Percentiles rank a stretch among this genome's conserved stretches.
Conservation (phyloP, 2,888 invertebrate species). For the Eilema griseolum region DNA sequence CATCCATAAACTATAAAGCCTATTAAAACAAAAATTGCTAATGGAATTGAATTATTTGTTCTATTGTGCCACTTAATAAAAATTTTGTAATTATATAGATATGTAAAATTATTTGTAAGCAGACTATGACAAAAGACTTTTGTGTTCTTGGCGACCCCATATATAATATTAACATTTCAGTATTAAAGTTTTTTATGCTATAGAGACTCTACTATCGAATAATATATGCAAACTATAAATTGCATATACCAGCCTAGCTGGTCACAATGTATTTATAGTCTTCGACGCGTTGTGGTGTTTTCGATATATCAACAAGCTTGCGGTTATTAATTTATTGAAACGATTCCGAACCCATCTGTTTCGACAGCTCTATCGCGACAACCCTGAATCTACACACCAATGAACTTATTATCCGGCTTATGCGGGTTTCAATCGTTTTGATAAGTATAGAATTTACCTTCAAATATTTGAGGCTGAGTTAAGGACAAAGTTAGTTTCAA, state of each 20-base stretch:
- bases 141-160: too few relatives aligned
- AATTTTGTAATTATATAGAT: too few relatives aligned
- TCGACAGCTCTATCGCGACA: conserved; percentile 38
- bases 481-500: conserved; percentile 15
- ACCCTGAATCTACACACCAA: conserved; percentile 32
- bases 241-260: too few relatives aligned
- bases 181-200: not conserved
- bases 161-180: not conserved
- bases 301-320: conserved; percentile 4
- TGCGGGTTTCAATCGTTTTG: conserved; percentile 25
- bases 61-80: too few relatives aligned
- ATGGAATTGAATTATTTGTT: too few relatives aligned
- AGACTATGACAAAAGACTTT: too few relatives aligned
- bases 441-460: not conserved
- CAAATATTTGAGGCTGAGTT: conserved; percentile 13
- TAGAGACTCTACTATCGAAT: not conserved
- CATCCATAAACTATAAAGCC: too few relatives aligned
- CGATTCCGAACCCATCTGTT: conserved; percentile 31
- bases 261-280: not conserved
- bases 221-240: too few relatives aligned
- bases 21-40: not conserved
- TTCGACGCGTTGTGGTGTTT: not conserved
- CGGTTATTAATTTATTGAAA: conserved; percentile 23
- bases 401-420: conserved; percentile 36
- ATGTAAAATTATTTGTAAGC: too few relatives aligned